Base-by-base conservation (phyloP, 2,113 vertebrate genomes). In the Salvelinus sp. region DNA sequence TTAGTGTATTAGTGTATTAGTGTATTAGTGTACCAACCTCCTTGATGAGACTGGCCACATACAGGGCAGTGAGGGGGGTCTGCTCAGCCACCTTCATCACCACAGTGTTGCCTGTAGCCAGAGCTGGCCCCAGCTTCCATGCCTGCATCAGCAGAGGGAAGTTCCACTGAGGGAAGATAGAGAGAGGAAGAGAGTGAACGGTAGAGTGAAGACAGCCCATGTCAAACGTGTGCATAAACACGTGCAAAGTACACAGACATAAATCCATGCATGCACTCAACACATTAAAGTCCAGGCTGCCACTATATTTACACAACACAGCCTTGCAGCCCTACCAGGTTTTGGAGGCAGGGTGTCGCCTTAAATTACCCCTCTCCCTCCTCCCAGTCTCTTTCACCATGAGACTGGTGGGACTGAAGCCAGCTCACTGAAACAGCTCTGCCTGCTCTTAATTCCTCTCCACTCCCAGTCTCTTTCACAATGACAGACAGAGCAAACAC, bases 21-120 rank as follows among this genome's bases (percentile, higher is more conserved):
- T 33, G 18, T 22, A 22, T 6, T 33, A 33, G 33, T 20, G 33
- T 47, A 38, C 22, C n/a, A 70, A 99, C 97, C 96, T 99, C 97
- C 84, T 96, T 96, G 79, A 98, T 93, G 68, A 99, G 88, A 73
- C 70, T 95, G 82, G 97, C 97, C 23, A 99, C 90, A 0, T 98
- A 98, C 69, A 99, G 95, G 0, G 95, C 97, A 0, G 95, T 96
- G 82, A 99, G 93, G 0, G 97, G 97, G 0, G 97, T 99, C 88
- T 99, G 97, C 84, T 99, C 97, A 0, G 97, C 97, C 25, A 97
- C 93, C 22, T 99, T 99, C 97, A 99, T 97, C 83, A 99, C 97
- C 44, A 99, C 92, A 30, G 97, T 97, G 0, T 99, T 99, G 10
- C 98, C 98, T 0, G 96, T 98, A 0, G 97, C 98, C 80, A 99